Conservation (phyloP, 2,113 vertebrate genomes). For the Daphoenositta chrysoptera region DNA sequence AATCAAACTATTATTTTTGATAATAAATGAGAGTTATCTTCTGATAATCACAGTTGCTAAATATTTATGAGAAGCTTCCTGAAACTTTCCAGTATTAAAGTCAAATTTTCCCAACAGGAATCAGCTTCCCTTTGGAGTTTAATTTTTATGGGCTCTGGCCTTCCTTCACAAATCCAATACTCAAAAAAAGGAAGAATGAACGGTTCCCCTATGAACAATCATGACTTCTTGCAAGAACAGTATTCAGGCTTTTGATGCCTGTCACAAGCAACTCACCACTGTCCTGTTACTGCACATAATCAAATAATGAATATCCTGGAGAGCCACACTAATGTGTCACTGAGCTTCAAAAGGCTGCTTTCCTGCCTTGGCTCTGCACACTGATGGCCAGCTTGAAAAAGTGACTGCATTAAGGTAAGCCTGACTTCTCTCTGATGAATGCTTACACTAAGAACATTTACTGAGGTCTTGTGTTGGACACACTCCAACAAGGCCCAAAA, state of each 20-base stretch:
- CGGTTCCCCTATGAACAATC: background rate
- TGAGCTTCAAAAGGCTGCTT: background rate
- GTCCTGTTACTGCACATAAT: background rate
- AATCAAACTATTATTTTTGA: background rate
- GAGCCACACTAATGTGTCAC: background rate
- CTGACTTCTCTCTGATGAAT: background rate
- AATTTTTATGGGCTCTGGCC: background rate
- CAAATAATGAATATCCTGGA: background rate
- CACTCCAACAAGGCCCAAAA: background rate
- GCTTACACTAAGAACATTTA: background rate
- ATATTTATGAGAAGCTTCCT: background rate
- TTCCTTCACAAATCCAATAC: background rate
- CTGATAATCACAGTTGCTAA: background rate
- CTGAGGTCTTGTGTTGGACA: background rate
- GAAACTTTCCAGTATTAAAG: background rate
- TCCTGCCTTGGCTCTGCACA: background rate
- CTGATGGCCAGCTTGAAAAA: background rate
- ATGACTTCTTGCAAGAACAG: background rate
- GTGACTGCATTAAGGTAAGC: background rate
- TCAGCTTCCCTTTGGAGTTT: background rate
- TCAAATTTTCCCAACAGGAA: background rate
- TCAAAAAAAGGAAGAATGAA: background rate
- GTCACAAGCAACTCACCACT: background rate
- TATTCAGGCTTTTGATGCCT: background rate
- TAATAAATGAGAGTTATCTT: background rate